Conservation (phyloP, 2,888 invertebrate genomes). For the Tipula lateralis region DNA sequence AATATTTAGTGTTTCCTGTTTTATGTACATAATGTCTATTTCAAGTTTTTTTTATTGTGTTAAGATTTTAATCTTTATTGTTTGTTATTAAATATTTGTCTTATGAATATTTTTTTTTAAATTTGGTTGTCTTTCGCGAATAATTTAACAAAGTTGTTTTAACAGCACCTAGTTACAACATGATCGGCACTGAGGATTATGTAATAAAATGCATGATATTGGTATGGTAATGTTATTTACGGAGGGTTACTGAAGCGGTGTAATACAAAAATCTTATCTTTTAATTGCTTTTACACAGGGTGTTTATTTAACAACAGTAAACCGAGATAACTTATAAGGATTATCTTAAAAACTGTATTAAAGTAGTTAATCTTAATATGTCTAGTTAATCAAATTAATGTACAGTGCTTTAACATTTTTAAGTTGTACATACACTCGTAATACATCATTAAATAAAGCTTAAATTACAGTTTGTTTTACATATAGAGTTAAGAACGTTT, state of each 20-base stretch:
- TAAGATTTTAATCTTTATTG: slow-evolving; percentile 13
- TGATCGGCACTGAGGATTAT: no score
- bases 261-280: background rate
- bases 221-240: no score
- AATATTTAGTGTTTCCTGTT: background rate
- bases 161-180: background rate
- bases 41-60: background rate
- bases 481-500: no score
- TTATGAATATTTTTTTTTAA: background rate
- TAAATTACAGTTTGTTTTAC: no score
- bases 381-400: no score
- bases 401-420: no score
- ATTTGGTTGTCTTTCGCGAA: background rate
- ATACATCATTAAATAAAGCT: no score
- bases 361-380: background rate
- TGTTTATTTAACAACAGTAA: background rate
- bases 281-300: background rate
- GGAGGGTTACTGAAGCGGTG: background rate
- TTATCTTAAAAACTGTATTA: background rate
- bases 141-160: no score
- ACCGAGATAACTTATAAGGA: background rate
- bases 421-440: no score
- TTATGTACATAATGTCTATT: background rate
- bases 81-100: background rate
- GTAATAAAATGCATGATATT: no score